Base-by-base conservation (phyloP, 2,888 invertebrate species). In the Eupithecia insigniata region DNA sequence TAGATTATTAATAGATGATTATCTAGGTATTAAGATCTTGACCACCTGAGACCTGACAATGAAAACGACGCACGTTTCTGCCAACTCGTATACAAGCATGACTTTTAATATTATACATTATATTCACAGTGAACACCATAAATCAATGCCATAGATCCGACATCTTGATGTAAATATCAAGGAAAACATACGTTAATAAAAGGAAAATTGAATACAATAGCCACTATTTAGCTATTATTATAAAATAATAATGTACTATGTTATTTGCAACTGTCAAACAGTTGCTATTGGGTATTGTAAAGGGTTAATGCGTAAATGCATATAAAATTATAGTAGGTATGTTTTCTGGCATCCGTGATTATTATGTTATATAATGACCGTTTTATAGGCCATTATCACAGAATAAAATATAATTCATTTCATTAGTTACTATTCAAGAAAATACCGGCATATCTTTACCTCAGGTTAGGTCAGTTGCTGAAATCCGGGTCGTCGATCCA, bases 151-250 rank as follows among this genome's bases (percentile, higher is more conserved):
- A 69, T 66, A 66, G n/a, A 65, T 6, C 64, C 51, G 72, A 75
- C 74, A 73, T 66, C 73, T 69, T 61, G 75, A 77, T 74, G 74
- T 76, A 70, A 71, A 78, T 78, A 78, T 73, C 76, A 76, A 74
- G 78, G 79, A 79, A 78, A 79, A 76, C 74, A 71, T 60, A 66
- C 67, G 18, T 65, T 67, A 55, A 58, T 71, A 36, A 30, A 32
- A 68, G 73, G 78, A 71, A 79, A 79, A 78, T 39, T 12, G 68
- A 75, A 77, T 73, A 79, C 78, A 79, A 79, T 79, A 28, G 75
- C 30, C 26, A 58, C 46, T 76, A 78, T 76, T 78, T 74, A 67
- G 73, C 71, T 78, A 70, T 71, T 73, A 71, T 70, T 58, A 64
- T 67, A 64, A 30, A 71, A 68, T 69, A 69, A 69, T 68, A 65